Conservation (phyloP, 2,113 vertebrate species). For the Myrmecophaga tridactyla region DNA sequence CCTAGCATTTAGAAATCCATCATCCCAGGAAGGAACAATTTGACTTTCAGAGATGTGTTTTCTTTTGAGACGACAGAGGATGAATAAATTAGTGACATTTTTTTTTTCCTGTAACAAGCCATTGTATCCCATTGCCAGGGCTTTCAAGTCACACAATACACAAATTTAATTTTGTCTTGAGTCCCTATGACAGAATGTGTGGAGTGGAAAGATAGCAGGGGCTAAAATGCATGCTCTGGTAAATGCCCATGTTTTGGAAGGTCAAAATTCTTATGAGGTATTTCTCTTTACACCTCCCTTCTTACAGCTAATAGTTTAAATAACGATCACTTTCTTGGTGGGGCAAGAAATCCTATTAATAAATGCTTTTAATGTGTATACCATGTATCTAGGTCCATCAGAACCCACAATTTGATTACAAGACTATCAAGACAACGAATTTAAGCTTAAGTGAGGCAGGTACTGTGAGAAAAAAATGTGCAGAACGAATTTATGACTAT, state of each 20-base stretch:
- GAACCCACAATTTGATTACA: background rate
- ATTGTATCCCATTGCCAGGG: background rate
- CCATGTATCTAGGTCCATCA: background rate
- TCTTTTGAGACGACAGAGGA: conserved; percentile 14
- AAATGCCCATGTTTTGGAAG: background rate
- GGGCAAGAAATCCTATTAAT: background rate
- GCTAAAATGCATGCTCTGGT: background rate
- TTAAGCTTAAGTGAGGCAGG: background rate
- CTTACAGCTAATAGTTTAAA: background rate
- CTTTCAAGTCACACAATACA: background rate
- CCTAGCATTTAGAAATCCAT: conserved; percentile 7
- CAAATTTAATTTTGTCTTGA: background rate
- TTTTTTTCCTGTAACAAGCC: background rate
- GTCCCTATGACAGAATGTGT: background rate
- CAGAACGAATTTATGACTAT: background rate
- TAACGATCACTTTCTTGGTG: background rate
- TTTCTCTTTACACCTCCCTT: background rate
- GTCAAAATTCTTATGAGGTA: background rate
- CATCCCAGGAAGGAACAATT: background rate
- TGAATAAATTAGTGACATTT: background rate
- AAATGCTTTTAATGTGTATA: background rate
- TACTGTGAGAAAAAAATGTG: background rate
- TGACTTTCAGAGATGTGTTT: conserved; percentile 15
- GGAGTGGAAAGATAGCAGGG: background rate
- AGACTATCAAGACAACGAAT: background rate